Percentiles rank a stretch among this genome's conserved stretches.
phyloP scores from a whole-genome alignment of 2,888 invertebrate genomes.

The Diogma glabrata region DNA sequence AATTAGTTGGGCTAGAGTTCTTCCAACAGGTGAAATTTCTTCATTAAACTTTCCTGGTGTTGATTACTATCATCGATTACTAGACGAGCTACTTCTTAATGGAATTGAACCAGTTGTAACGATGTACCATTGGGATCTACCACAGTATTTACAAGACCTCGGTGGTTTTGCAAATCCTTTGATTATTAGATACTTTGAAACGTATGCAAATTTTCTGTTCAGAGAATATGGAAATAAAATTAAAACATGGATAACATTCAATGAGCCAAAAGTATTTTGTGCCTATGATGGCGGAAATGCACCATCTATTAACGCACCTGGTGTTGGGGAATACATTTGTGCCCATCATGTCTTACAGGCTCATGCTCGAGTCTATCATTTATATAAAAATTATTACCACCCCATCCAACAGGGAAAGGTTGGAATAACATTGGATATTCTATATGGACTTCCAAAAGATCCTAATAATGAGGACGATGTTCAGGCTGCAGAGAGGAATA shows the following conservation, averaged over 20 bases:
- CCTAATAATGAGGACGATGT: constrained; percentile 17
- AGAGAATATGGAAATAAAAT: constrained; percentile 23
- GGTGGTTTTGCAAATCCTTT: constrained; percentile 41
- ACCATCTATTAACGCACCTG: constrained; percentile 31
- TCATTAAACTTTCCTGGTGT: constrained; percentile 47
- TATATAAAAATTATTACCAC: constrained; percentile 29
- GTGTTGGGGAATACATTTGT: constrained; percentile 40
- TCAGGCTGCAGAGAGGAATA: constrained; percentile 7
- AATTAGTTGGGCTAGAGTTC: constrained; percentile 50
- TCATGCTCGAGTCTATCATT: constrained; percentile 35
- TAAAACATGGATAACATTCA: constrained; percentile 47
- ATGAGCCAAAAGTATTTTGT: constrained; percentile 41
- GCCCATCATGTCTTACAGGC: constrained; percentile 40
- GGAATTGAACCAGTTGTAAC: constrained; percentile 50
- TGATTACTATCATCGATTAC: constrained; percentile 51
- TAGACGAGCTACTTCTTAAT: constrained; percentile 46
- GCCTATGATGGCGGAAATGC: constrained; percentile 38
- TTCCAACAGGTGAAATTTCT: constrained; percentile 44
- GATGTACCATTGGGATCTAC: constrained; percentile 44
- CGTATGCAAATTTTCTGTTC: constrained; percentile 24
- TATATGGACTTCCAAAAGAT: constrained; percentile 22
- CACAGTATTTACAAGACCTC: constrained; percentile 19
- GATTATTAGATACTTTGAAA: constrained; percentile 38
- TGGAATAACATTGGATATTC: constrained; percentile 25
- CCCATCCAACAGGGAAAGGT: constrained; percentile 23